Base-by-base conservation (phyloP, 1,140 invertebrate species). In the Papilio polyxenes region DNA sequence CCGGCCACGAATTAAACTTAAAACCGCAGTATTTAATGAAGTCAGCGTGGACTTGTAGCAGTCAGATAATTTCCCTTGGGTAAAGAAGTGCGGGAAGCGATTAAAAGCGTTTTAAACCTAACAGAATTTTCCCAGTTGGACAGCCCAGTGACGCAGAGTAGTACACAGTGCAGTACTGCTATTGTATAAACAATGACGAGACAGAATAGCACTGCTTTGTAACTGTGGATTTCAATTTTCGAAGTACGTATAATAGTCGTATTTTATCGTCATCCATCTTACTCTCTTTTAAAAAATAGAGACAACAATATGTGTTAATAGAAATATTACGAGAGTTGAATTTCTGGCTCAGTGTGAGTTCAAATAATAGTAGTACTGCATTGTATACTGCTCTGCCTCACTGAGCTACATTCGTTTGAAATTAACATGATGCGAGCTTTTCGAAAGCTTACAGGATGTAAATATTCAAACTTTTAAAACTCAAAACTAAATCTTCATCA, bases 51-150 rank as follows among this genome's bases (percentile, higher is more conserved):
- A n/a, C n/a, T 59, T n/a, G n/a, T 59, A 59, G 56, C 56, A 59
- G 56, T 59, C 56, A n/a, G 56, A 59, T 20, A 59, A 59, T 59
- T 59, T 59, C 56, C 56, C 56, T 8, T n/a, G 65, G 31, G 65
- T 15, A 72, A 72, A 37, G 65, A 40, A 72, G 13, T 10, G 23
- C 31, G 65, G 3, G 65, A 72, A 72, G 31, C 65, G 65, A 72
- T 72, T 72, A 72, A 72, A 72, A 72, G 10, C 65, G 13, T 72
- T 72, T 72, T 31, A 37, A 72, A 72, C 11, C 31, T 72, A 72
- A 59, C 6, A 6, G 7, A 0, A 10, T 8, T 51, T 51, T n/a
- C 17, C 9, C 56, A 59, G 17, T 17, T 20, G n/a, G 56, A 5
- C 8, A 9, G 7, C 7, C 0, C n/a, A 2, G 2, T 9, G 53